Evolutionary conservation across 2,888 invertebrate species (phyloP).

Genomic region (Oscheius myriophilus): DNA sequence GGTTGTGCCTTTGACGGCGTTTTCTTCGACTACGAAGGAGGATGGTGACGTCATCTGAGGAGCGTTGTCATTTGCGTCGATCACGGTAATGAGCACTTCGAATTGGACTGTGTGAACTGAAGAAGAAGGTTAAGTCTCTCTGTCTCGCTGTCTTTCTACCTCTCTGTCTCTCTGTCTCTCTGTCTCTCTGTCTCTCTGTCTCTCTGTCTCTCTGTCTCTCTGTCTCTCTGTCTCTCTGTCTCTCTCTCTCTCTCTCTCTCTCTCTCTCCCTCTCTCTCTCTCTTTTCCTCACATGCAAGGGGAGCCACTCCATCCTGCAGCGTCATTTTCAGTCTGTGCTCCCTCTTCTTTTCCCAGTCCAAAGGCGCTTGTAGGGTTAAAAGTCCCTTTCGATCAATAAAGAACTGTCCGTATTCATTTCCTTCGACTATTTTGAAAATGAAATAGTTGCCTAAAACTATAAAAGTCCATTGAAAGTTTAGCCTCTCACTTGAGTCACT

Average conservation of each 20-base stretch:
- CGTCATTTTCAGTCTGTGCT: not conserved
- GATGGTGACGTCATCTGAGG: slow-evolving; percentile 18
- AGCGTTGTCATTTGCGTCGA: slow-evolving; percentile 30
- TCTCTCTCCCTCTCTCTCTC: not conserved
- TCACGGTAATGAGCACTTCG: slow-evolving; percentile 10
- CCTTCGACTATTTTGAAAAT: slow-evolving; percentile 20
- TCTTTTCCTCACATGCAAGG: slow-evolving; percentile 15
- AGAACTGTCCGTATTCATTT: slow-evolving; percentile 26
- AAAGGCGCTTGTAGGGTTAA: slow-evolving; percentile 1
- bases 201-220: not conserved
- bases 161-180: not conserved
- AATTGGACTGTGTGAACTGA: slow-evolving; percentile 18
- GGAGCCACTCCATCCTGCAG: slow-evolving; percentile 26
- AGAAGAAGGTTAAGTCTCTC: slow-evolving; percentile 2
- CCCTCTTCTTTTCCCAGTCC: slow-evolving; percentile 13
- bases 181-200: slow-evolving; percentile 1
- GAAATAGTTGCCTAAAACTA: slow-evolving; percentile 18
- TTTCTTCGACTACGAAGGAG: slow-evolving; percentile 22
- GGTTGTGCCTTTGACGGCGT: slow-evolving; percentile 9
- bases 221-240: slow-evolving; percentile 1
- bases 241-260: slow-evolving; percentile 2
- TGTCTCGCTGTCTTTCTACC: not conserved
- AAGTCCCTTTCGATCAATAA: slow-evolving; percentile 14
- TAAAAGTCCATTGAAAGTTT: too few species aligned
- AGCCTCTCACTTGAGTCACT: slow-evolving; percentile 33